Evolutionary conservation across 2,888 invertebrate genomes (phyloP), one percentile per base, ranked within the genome.

Genomic region (Apantesis nais): DNA sequence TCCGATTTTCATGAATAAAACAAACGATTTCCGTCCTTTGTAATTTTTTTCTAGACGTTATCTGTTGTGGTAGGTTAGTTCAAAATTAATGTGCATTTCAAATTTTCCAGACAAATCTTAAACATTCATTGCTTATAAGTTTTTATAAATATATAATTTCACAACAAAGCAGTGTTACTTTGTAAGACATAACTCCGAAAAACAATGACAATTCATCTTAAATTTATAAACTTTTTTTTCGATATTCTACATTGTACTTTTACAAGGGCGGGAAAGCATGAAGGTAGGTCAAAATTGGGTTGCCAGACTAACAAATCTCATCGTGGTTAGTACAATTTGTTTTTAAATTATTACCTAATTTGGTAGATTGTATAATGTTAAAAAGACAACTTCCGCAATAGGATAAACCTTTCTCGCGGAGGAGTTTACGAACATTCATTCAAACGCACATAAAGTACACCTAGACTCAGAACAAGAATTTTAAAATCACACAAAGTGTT

Each of bases 21-120:
- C 37, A 82, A 71, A 7, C 0, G 60, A 66, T 68, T 66, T 60
- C 48, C 16, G 74, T 73, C 78, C 76, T 79, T 66, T 66, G 22
- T n/a, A 34, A 68, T 60, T 63, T 74, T 74, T 70, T 60, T 11
- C 34, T 7, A 25, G 2, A 8, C 37, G 5, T 16, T 19, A 34
- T 66, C 39, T 44, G 62, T 80, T 82, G 74, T 25, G 74, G 72
- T 80, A 82, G 81, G 81, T 81, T 74, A 78, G 78, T 68, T 11
- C 29, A 22, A 60, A 73, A 74, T 52, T 31, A 62, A 81, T 81
- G 81, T 70, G 62, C 80, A 80, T 79, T 63, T 12, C 48, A 69
- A 55, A 62, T 62, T 31, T 31, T 25, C 64, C 62, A 75, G 74
- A 77, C 77, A 58, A 55, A 69, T 73, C 73, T 75, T 60, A 14